Percentiles rank a stretch among this genome's conserved stretches.
These are phyloP conservation scores for Anoplopoma fimbria DNA, from an alignment of 2,113 vertebrate genomes.

Conservation along the genomic window DNA sequence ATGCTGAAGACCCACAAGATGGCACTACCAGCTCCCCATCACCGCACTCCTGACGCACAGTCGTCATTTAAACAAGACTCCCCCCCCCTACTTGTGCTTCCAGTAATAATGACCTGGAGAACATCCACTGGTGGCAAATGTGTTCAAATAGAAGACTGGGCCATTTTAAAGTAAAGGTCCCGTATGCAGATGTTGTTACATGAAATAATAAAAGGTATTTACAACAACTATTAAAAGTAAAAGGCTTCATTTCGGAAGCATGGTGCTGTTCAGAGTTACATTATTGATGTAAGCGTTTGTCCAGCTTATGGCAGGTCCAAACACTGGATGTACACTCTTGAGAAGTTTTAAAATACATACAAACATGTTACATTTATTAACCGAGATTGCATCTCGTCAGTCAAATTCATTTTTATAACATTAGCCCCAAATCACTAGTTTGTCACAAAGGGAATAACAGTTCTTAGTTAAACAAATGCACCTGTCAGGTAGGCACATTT, in stretches of 20 bases:
- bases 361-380: not conserved
- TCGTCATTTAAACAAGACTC: not conserved
- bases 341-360: not conserved
- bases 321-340: not conserved
- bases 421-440: not conserved
- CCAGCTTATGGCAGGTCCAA: not conserved
- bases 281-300: not conserved
- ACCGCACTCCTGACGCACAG: not conserved
- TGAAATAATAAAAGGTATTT: not conserved
- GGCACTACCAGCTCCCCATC: conserved; percentile 48
- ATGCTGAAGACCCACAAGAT: conserved; percentile 56
- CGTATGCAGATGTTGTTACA: not conserved
- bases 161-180: not conserved
- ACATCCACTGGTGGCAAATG: not conserved
- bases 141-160: not conserved
- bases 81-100: not conserved
- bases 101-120: not conserved
- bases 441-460: not conserved
- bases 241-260: not conserved
- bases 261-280: not conserved
- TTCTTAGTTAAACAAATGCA: not conserved
- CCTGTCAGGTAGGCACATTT: not conserved
- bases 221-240: not conserved
- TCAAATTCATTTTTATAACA: not conserved
- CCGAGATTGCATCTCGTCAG: too few species aligned